Evolutionary conservation across 2,113 vertebrate species (phyloP).

Genomic region (Ptilonorhynchus violaceus): DNA sequence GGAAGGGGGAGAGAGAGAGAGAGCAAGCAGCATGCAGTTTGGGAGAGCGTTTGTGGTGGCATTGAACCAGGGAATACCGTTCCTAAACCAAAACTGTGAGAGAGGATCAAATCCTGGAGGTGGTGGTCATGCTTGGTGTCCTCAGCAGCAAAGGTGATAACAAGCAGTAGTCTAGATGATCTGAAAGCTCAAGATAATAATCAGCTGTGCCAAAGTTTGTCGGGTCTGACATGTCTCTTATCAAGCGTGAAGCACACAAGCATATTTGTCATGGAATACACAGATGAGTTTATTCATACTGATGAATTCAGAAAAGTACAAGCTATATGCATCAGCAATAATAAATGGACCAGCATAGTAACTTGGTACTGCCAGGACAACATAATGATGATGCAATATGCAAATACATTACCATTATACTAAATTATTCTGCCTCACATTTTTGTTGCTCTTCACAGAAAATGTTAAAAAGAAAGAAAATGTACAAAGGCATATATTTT

Average conservation of each 20-base stretch:
- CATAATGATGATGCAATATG: neutral
- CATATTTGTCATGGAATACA: neutral
- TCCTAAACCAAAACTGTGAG: neutral
- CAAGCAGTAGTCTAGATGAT: neutral
- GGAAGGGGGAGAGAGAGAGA: neutral
- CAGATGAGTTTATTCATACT: neutral
- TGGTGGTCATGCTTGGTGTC: neutral
- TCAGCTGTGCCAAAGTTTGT: neutral
- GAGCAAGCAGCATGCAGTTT: neutral
- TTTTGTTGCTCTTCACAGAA: neutral
- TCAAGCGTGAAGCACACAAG: neutral
- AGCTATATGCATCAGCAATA: neutral
- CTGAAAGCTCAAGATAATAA: neutral
- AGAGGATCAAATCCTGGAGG: neutral
- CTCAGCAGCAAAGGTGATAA: neutral
- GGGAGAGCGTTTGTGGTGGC: no score
- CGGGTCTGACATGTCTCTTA: neutral
- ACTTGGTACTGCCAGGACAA: neutral
- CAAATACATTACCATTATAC: neutral
- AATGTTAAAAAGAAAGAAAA: neutral
- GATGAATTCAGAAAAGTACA: neutral
- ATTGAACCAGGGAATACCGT: neutral
- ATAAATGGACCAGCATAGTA: neutral
- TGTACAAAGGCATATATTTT: neutral
- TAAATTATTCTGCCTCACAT: neutral